A percentile compares a stretch with the other conserved stretches of the same genome.
Evolutionary conservation across 2,888 invertebrate genomes (phyloP).

Genomic region (Incurvaria masculella): DNA sequence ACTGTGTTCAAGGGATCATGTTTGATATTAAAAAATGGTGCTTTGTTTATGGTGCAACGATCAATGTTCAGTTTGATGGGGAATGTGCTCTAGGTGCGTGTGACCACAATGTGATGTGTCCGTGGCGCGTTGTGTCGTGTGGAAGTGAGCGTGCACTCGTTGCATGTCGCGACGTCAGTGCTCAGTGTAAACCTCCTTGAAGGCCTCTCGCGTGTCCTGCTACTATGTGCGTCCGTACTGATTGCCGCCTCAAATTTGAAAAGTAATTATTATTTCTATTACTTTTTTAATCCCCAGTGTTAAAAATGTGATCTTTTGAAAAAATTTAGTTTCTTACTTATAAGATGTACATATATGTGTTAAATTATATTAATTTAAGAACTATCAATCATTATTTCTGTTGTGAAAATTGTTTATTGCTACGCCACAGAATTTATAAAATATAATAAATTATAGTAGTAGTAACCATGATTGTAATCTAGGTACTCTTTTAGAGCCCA

Average conservation of each 20-base stretch:
- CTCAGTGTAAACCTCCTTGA: neutral
- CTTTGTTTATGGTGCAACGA: neutral
- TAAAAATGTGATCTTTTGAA: too few species aligned
- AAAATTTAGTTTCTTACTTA: too few species aligned
- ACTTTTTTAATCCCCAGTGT: neutral
- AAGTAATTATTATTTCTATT: neutral
- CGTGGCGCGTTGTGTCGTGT: neutral
- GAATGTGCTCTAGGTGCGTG: neutral
- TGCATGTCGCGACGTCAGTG: neutral
- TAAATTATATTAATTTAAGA: too few species aligned
- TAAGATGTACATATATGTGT: too few species aligned
- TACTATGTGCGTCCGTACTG: neutral
- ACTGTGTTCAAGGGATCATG: constrained; percentile 34
- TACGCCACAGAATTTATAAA: too few species aligned
- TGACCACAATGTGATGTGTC: neutral
- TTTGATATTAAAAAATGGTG: constrained; percentile 25
- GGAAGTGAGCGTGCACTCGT: neutral
- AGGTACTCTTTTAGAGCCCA: too few species aligned
- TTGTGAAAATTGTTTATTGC: too few species aligned
- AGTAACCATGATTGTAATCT: too few species aligned
- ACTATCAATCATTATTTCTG: too few species aligned
- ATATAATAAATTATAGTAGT: too few species aligned
- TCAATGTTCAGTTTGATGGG: neutral
- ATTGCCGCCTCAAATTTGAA: neutral
- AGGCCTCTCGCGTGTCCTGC: neutral